A percentile compares a stretch with the other conserved stretches of the same genome.
Conservation (phyloP, 2,113 vertebrate species). For the Hippocampus abdominalis region DNA sequence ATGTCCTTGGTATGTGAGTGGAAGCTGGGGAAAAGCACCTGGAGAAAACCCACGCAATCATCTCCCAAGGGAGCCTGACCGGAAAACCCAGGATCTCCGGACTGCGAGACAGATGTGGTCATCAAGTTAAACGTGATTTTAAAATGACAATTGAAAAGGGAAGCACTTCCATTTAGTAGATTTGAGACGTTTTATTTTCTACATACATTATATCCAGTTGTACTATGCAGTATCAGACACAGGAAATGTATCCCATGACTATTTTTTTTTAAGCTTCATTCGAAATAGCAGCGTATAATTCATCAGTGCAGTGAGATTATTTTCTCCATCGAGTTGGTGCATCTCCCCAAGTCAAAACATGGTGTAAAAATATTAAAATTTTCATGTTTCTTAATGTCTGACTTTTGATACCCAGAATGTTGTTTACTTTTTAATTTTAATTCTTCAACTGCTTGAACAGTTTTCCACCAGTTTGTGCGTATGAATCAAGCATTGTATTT, state of each 20-base stretch:
- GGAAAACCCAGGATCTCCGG: neutral
- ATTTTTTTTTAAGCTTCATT: slow-evolving; percentile 34
- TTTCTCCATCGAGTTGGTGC: slow-evolving; percentile 9
- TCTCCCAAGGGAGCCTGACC: neutral
- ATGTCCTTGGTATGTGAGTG: neutral
- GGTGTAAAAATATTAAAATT: slow-evolving; percentile 11
- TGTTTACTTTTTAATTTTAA: slow-evolving; percentile 24
- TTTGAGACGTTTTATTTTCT: slow-evolving; percentile 30
- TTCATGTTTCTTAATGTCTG: neutral
- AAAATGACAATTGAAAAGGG: neutral
- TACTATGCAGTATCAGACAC: slow-evolving; percentile 66
- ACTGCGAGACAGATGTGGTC: neutral
- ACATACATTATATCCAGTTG: slow-evolving; percentile 8
- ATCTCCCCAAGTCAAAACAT: slow-evolving; percentile 13
- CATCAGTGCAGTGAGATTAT: slow-evolving; percentile 33
- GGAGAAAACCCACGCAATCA: neutral
- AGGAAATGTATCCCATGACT: slow-evolving; percentile 82
- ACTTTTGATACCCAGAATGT: neutral
- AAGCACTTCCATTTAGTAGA: slow-evolving; percentile 9
- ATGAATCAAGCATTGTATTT: slow-evolving; percentile 70
- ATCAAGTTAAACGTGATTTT: neutral
- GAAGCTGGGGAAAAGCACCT: neutral
- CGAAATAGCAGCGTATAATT: slow-evolving; percentile 47
- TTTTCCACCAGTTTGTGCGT: slow-evolving; percentile 56
- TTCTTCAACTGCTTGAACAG: slow-evolving; percentile 46